phyloP scores from a whole-genome alignment of 1,140 invertebrate species.

The Drosophila bocqueti region DNA sequence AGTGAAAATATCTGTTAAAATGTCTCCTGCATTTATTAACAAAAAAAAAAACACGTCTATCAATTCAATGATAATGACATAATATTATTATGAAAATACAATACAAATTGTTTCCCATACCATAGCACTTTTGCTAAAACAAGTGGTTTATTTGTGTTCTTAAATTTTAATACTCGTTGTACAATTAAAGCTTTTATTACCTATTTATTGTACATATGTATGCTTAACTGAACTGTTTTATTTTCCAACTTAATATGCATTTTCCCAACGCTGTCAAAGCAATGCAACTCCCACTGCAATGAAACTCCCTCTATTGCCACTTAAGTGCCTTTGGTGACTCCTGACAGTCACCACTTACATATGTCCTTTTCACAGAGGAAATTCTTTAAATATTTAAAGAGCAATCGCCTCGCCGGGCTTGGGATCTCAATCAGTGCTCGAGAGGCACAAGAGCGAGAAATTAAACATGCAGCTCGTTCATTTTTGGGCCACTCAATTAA shows the following conservation, averaged over 20 bases:
- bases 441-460: conserved; percentile 46
- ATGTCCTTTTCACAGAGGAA: conserved; percentile 13
- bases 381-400: conserved; percentile 65
- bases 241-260: not conserved
- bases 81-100: not conserved
- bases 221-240: not conserved
- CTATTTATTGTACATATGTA: not conserved
- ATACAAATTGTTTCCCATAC: not conserved
- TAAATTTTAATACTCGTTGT: not conserved
- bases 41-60: not conserved
- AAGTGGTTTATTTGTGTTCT: not conserved
- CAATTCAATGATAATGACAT: too few relatives aligned
- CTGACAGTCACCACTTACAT: conserved; percentile 32
- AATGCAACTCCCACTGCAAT: not conserved
- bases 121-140: too few relatives aligned
- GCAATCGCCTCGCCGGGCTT: conserved; percentile 41
- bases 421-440: conserved; percentile 60
- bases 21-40: not conserved
- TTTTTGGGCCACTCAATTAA: conserved; percentile 70
- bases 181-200: not conserved
- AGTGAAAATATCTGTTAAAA: too few relatives aligned
- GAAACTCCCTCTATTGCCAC: conserved; percentile 2
- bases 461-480: conserved; percentile 59
- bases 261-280: not conserved
- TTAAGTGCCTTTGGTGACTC: conserved; percentile 36